Evolutionary conservation across 2,888 invertebrate species (phyloP), one percentile per base, ranked within the genome.

Genomic region (Folsomia manolachei): DNA sequence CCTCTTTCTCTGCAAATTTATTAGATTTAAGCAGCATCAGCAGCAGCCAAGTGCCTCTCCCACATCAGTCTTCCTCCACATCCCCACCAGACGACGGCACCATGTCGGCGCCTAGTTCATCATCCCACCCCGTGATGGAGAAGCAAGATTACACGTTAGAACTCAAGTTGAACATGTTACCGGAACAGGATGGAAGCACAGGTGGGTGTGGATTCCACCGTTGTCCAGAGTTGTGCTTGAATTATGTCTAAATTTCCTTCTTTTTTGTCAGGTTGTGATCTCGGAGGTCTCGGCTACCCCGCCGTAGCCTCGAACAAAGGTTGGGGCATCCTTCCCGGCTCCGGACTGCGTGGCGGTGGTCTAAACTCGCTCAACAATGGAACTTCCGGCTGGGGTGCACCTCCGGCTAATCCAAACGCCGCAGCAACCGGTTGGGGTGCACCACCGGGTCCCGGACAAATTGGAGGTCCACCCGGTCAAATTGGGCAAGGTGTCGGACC

Each of bases 321-420:
- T 56, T 90, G 89, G 89, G 89, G 89, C 63, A 87, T 88, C 70
- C 87, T 89, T 73, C 85, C 85, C 62, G 86, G 87, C 69, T 84
- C 91, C 81, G 87, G 90, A 78, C 87, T 93, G 75, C 86, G 88
- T 76, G 92, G 92, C 70, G 93, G 93, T 67, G 92, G 92, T 72
- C 93, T 93, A 84, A 91, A 90, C 85, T 91, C 92, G 62, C 87
- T 92, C 82, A 92, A 90, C 83, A 89, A 87, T 78, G 85, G 85
- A 69, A 89, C 91, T 73, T 88, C 89, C 72, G 91, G 90, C 79
- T 92, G 92, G 92, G 91, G 91, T 27, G 89, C 90, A 75, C 90
- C 91, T 64, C 91, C 90, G 70, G 85, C 90, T 56, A 88, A 89
- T 81, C 67, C 77, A 51, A 89, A 89, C 83, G 85, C 87, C 79